Conservation (phyloP, 2,113 vertebrate genomes). For the Pogona vitticeps region DNA sequence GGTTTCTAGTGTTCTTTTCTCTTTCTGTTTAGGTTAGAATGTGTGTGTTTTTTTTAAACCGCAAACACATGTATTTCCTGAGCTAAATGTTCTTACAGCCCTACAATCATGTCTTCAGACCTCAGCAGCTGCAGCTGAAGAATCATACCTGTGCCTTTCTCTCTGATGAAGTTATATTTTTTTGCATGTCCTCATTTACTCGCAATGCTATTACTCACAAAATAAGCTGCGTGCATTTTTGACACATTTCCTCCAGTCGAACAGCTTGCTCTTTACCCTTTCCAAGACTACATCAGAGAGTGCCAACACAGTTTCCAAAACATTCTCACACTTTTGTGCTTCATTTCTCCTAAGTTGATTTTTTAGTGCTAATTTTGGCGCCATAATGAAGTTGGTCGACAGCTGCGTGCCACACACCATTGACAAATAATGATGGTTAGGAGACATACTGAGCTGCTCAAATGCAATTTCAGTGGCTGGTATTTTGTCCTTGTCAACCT, state of each 20-base stretch:
- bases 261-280: constrained; percentile 34
- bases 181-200: neutral
- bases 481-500: constrained; percentile 39
- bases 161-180: neutral
- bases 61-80: neutral
- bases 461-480: constrained; percentile 27
- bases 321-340: constrained; percentile 20
- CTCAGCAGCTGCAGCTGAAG: neutral
- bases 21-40: neutral
- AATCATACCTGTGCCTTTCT: neutral
- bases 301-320: constrained; percentile 27
- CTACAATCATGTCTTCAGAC: neutral
- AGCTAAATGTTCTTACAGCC: neutral
- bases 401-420: constrained; percentile 34
- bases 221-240: neutral
- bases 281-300: constrained; percentile 13
- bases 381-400: constrained; percentile 33
- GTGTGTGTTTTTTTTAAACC: neutral
- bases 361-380: constrained; percentile 30
- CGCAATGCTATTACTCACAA: neutral
- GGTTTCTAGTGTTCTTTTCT: neutral
- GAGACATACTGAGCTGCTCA: constrained; percentile 25
- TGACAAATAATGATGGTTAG: constrained; percentile 34
- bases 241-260: constrained; percentile 12
- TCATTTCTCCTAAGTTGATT: constrained; percentile 31